Evolutionary conservation across 2,797 vertebrate species (phyloP).

Genomic region (Tragopan temminckii): DNA sequence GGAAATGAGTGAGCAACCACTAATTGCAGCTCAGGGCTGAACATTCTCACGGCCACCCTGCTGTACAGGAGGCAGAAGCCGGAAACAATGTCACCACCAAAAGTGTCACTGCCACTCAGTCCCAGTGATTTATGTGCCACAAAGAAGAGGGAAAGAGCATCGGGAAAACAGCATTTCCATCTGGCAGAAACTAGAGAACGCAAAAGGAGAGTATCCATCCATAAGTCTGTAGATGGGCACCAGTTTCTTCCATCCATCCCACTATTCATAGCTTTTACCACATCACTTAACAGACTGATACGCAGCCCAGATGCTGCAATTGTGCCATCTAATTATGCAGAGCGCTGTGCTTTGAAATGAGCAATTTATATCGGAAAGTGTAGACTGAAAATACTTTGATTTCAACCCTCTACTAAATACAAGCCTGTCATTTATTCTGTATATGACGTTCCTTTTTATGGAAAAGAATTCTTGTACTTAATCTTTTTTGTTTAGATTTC

Average conservation of each 20-base stretch:
- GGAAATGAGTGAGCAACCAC: background rate
- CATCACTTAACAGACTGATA: background rate
- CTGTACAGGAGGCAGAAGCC: background rate
- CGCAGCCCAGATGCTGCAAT: constrained; percentile 29
- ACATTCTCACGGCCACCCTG: background rate
- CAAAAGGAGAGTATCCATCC: background rate
- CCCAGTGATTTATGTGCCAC: background rate
- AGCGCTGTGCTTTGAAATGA: constrained; percentile 44
- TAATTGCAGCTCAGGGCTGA: constrained; percentile 28
- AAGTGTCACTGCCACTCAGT: background rate
- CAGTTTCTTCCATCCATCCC: background rate
- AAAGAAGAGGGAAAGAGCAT: background rate
- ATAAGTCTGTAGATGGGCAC: background rate
- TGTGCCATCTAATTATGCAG: constrained; percentile 49
- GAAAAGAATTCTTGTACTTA: constrained; percentile 19
- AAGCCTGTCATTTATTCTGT: constrained; percentile 24
- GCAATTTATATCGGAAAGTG: constrained; percentile 33
- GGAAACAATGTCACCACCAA: background rate
- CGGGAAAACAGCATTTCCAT: background rate
- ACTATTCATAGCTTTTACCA: background rate
- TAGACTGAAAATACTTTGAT: constrained; percentile 45
- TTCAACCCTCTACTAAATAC: constrained; percentile 16
- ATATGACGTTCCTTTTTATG: background rate
- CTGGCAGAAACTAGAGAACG: background rate
- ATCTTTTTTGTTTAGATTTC: constrained; percentile 41